Evolutionary conservation across 2,888 invertebrate species (phyloP).

Genomic region (Euzetes globulus): DNA sequence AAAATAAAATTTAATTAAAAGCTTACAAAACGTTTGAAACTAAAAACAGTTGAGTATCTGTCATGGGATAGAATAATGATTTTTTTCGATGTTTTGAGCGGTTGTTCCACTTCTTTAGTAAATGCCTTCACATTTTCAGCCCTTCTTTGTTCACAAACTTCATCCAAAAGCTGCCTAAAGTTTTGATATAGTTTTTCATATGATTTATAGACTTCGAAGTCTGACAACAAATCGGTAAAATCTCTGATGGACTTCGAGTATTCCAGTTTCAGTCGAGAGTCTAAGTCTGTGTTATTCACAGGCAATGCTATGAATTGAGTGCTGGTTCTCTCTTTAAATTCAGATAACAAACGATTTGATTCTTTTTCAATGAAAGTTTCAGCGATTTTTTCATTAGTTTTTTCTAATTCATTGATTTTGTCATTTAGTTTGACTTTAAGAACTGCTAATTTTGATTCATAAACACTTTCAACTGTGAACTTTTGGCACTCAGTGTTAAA

Average conservation of each 20-base stretch:
- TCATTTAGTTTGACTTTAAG: conserved; percentile 11
- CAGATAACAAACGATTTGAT: neutral
- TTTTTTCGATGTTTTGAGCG: conserved; percentile 38
- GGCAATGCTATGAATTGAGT: conserved; percentile 13
- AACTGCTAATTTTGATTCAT: conserved; percentile 21
- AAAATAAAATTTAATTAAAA: neutral
- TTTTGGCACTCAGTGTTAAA: conserved; percentile 6
- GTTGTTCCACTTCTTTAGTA: conserved; percentile 38
- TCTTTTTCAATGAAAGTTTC: conserved; percentile 14
- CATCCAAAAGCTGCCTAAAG: conserved; percentile 27
- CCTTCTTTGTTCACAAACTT: conserved; percentile 30
- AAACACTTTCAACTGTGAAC: conserved; percentile 9
- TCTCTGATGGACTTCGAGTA: neutral
- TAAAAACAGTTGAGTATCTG: conserved; percentile 39
- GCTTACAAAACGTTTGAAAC: conserved; percentile 39
- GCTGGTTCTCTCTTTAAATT: conserved; percentile 9
- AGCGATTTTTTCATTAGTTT: conserved; percentile 28
- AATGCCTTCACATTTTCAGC: conserved; percentile 41
- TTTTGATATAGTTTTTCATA: neutral
- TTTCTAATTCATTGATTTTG: neutral
- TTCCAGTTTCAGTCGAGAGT: conserved; percentile 17
- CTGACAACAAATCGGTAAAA: conserved; percentile 30
- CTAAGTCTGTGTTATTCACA: conserved; percentile 16
- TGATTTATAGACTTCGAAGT: conserved; percentile 30
- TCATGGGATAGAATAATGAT: conserved; percentile 38